Base-by-base conservation (phyloP, 2,888 invertebrate species). In the Spodoptera littoralis region DNA sequence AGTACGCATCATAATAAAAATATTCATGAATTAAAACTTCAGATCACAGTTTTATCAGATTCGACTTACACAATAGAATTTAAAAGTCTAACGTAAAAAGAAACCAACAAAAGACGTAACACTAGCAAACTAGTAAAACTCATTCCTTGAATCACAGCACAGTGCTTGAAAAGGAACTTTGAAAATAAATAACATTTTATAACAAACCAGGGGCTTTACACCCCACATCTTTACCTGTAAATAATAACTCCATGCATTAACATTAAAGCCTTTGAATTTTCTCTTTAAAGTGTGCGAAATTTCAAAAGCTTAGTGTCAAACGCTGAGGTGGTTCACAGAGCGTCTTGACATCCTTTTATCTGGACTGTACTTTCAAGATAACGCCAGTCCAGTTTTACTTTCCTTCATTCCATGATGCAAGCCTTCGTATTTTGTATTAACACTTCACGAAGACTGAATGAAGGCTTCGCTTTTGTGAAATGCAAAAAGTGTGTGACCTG, bases 281-380 rank as follows among this genome's bases (percentile, higher is more conserved):
- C 41, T 47, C 61, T 77, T 81, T 78, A 60, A 77, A 71, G 66
- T 59, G 57, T 47, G 56, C 64, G 42, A 68, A 71, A 73, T 74
- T 72, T 72, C 65, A 57, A 78, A 72, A 79, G 68, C 77, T 72
- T 72, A 66, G 64, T 65, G 70, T 79, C 80, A 65, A 67, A 75
- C 67, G 64, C 59, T 49, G 72, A 58, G 48, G 36, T 57, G 57
- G 58, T 58, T 70, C 49, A 60, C 61, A 73, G 61, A 68, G 71
- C 65, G 56, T 59, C 72, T 77, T 71, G 63, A 72, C 53, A 64
- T 77, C 59, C 60, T 81, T 83, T 82, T 73, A 76, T 72, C 68
- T 79, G 56, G 58, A 70, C 65, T 60, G 63, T 64, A 66, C 76
- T 77, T 75, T 73, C 65, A 72, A 70, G 73, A 74, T 75, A 71